Percentiles rank a stretch among this genome's conserved stretches.
phyloP scores from a whole-genome alignment of 2,113 vertebrate genomes.

The Myiagra hebetior region DNA sequence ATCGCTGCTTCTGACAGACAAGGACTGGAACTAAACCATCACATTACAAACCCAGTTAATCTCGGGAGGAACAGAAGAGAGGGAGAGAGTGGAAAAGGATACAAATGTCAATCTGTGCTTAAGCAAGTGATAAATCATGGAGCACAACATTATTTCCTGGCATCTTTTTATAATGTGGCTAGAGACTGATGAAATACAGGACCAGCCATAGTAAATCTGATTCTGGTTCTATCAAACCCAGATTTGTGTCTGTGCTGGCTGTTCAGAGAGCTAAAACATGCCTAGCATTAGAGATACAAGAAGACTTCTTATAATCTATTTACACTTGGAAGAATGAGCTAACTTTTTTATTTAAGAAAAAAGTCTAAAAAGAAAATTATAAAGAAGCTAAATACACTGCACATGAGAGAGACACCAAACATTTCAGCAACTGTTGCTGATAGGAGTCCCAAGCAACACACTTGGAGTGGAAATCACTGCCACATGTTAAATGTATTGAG shows the following conservation, averaged over 20 bases:
- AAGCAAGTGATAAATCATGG: conserved; percentile 19
- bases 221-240: background rate
- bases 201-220: background rate
- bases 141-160: background rate
- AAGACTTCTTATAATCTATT: background rate
- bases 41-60: conserved; percentile 13
- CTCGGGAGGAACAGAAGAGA: background rate
- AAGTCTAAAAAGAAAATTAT: background rate
- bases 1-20: background rate
- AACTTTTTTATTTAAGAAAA: background rate
- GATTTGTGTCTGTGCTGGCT: background rate
- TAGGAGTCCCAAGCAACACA: background rate
- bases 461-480: conserved; percentile 43
- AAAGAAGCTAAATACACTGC: background rate
- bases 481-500: conserved; percentile 52
- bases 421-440: background rate
- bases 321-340: background rate
- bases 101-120: background rate
- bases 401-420: background rate
- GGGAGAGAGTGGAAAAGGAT: background rate
- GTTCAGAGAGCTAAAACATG: background rate
- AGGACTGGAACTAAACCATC: background rate
- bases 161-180: conserved; percentile 4
- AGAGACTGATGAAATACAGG: conserved; percentile 37
- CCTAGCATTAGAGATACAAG: background rate